Evolutionary conservation across 2,888 invertebrate species (phyloP).

Genomic region (Bellardia pandia): DNA sequence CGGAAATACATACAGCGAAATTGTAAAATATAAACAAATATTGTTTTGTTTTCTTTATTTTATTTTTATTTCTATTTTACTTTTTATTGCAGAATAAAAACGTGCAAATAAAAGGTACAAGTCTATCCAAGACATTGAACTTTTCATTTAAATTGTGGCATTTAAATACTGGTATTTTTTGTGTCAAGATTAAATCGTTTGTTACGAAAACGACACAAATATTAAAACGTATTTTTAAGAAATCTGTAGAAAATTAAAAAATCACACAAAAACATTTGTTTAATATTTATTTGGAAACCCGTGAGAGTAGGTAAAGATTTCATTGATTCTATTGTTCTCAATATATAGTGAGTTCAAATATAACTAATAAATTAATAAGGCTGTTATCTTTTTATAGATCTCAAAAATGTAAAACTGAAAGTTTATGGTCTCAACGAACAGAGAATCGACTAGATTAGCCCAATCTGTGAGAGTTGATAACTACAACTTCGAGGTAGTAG

Average conservation of each 20-base stretch:
- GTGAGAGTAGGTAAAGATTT: too few relatives aligned
- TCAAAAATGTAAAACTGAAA: too few relatives aligned
- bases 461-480: too few relatives aligned
- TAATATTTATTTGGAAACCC: not conserved
- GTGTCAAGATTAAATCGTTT: not conserved
- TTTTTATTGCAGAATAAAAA: not conserved
- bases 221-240: not conserved
- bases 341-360: too few relatives aligned
- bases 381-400: too few relatives aligned
- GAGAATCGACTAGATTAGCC: too few relatives aligned
- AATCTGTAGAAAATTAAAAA: not conserved
- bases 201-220: not conserved
- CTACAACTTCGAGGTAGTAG: too few relatives aligned
- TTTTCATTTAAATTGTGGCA: constrained; percentile 28
- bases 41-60: not conserved
- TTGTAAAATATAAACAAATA: constrained; percentile 26
- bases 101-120: not conserved
- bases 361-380: too few relatives aligned
- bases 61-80: not conserved
- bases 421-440: too few relatives aligned
- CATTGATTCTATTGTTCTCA: too few relatives aligned
- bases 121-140: constrained; percentile 27
- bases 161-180: constrained; percentile 17
- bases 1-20: constrained; percentile 22
- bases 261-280: not conserved